Evolutionary conservation across 2,113 vertebrate species (phyloP).

Genomic region (Oncorhynchus clarkii): DNA sequence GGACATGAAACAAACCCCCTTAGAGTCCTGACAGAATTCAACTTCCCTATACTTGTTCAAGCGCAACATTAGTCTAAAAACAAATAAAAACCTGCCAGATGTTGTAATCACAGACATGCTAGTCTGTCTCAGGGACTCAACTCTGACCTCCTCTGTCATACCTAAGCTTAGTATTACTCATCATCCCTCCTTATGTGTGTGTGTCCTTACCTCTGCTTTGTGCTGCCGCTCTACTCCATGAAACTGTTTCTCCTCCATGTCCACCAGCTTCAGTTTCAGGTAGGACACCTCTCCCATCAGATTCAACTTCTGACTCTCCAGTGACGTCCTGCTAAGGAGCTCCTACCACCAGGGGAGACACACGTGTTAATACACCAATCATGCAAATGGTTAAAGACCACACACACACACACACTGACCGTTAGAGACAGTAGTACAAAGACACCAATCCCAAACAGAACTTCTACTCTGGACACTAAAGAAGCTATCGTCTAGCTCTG

Average conservation of each 20-base stretch:
- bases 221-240: slow-evolving; percentile 86
- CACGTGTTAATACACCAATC: slow-evolving; percentile 4
- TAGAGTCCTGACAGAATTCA: not conserved
- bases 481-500: slow-evolving; percentile 7
- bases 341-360: slow-evolving; percentile 71
- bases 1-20: not conserved
- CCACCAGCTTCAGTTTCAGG: slow-evolving; percentile 89
- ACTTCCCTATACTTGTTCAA: not conserved
- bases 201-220: slow-evolving; percentile 87
- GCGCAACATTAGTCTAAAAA: not conserved
- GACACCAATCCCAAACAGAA: slow-evolving; percentile 23
- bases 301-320: slow-evolving; percentile 92
- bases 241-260: slow-evolving; percentile 89
- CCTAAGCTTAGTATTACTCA: not conserved
- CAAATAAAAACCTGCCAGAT: not conserved
- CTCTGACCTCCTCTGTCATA: not conserved
- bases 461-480: slow-evolving; percentile 19
- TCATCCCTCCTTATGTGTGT: not conserved
- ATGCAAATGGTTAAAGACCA: not conserved
- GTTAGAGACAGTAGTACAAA: not conserved
- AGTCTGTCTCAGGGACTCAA: not conserved
- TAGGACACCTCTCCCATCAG: slow-evolving; percentile 93
- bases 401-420: not conserved
- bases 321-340: slow-evolving; percentile 85
- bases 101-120: not conserved